These are phyloP conservation scores for Belgica antarctica DNA, from an alignment of 2,888 invertebrate genomes.

Conservation along the genomic window DNA sequence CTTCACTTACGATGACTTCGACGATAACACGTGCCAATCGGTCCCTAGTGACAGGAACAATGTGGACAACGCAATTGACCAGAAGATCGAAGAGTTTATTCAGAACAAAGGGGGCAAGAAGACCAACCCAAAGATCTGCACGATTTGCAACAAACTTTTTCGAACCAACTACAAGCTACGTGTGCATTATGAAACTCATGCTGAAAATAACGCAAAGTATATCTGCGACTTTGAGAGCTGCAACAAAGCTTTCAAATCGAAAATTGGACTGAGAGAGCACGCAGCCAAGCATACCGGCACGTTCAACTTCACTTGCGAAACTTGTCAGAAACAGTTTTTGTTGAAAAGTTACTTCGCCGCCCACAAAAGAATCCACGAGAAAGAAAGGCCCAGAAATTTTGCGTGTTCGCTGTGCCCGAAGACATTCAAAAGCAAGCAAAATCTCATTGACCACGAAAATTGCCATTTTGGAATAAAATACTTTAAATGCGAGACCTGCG, in stretches of 20 bases:
- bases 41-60: slow-evolving; percentile 34
- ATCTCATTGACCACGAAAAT: slow-evolving; percentile 61
- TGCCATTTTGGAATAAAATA: slow-evolving; percentile 62
- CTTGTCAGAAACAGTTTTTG: slow-evolving; percentile 63
- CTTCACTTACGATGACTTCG: slow-evolving; percentile 14
- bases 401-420: slow-evolving; percentile 60
- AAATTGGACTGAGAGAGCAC: slow-evolving; percentile 62
- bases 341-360: slow-evolving; percentile 62
- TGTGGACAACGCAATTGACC: slow-evolving; percentile 31
- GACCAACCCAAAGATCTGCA: slow-evolving; percentile 53
- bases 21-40: slow-evolving; percentile 33
- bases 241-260: slow-evolving; percentile 61
- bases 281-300: slow-evolving; percentile 60
- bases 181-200: slow-evolving; percentile 59
- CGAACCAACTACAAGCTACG: slow-evolving; percentile 62
- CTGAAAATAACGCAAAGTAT: slow-evolving; percentile 60
- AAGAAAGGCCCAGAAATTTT: slow-evolving; percentile 58
- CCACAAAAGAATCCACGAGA: slow-evolving; percentile 61
- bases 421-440: slow-evolving; percentile 62
- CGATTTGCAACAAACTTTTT: slow-evolving; percentile 60
- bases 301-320: slow-evolving; percentile 49
- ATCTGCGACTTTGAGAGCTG: slow-evolving; percentile 57
- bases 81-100: slow-evolving; percentile 39
- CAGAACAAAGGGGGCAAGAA: slow-evolving; percentile 31
- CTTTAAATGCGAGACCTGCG: slow-evolving; percentile 60